Evolutionary conservation across 2,113 vertebrate species (phyloP), one percentile per base, ranked within the genome.

Genomic region (Nyctereutes procyonoides): DNA sequence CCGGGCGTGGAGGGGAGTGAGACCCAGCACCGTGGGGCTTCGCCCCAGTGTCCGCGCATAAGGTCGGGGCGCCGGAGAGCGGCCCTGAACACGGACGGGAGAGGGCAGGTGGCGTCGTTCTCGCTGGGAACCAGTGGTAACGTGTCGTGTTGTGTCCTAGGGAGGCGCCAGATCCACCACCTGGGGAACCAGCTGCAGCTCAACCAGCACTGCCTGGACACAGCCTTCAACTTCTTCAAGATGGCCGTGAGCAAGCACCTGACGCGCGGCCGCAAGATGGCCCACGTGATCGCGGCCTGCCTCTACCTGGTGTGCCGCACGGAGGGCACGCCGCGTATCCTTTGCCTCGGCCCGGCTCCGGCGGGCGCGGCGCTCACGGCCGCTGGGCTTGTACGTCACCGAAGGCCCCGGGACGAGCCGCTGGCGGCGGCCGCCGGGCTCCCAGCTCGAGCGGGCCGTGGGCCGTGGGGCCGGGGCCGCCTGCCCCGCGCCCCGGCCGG

Each of bases 191-290:
- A 99, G 98, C 99, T 99, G 94, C 99, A 99, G 98, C 99, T 99
- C 98, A 99, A 99, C 98, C 98, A 99, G 24, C 99, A 99, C 90
- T 99, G 99, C 92, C 98, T 99, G 98, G 99, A 99, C 98, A 99
- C 99, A 0, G 99, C 99, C 89, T 99, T 99, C 98, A 99, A 99
- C 98, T 99, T 99, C 98, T 99, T 99, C 99, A 99, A 99, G 99
- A 99, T 99, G 99, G 99, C 99, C 0, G 99, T 99, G 81, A 98
- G 97, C 98, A 99, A 99, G 73, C 99, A 99, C 56, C 98, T 99
- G 67, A 99, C 99, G 0, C 98, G 99, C 0, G 99, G 99, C 0
- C 99, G 99, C n/a, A 99, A 98, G 98, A 98, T 99, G 90, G 92
- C 98, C 1, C 99, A 99, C 0, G 99, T 99, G 14, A 98, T 99